Evolutionary conservation across 2,113 vertebrate species (phyloP).

Genomic region (Bothrops jararaca): DNA sequence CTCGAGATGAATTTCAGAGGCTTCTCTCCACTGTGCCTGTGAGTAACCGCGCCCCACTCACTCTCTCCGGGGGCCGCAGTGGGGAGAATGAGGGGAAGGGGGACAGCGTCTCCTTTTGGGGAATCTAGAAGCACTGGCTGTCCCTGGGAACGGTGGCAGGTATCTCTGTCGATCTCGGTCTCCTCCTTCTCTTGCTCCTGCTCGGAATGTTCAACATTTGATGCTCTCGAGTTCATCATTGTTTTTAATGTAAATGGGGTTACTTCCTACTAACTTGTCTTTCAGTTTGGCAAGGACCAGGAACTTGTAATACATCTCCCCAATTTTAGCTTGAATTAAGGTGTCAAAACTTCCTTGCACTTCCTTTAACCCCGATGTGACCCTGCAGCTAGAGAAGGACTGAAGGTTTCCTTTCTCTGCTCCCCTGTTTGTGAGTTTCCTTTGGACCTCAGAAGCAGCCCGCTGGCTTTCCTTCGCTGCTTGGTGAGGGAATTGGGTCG

Average conservation of each 20-base stretch:
- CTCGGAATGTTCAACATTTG: not conserved
- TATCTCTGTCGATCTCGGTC: not conserved
- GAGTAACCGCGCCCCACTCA: conserved; percentile 64
- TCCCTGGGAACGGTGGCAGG: not conserved
- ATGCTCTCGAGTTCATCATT: not conserved
- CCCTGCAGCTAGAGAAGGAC: not conserved
- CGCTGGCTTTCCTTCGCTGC: conserved; percentile 40
- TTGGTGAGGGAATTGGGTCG: conserved; percentile 13
- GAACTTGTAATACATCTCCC: not conserved
- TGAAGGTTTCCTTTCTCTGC: not conserved
- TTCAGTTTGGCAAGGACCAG: not conserved
- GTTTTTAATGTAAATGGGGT: not conserved
- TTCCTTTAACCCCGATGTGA: not conserved
- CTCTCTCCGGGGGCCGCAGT: not conserved
- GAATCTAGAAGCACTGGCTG: not conserved
- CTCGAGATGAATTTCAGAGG: conserved; percentile 96
- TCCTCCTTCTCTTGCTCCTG: not conserved
- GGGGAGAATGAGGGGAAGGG: not conserved
- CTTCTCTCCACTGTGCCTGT: conserved; percentile 97
- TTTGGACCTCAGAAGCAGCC: not conserved
- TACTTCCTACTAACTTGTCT: not conserved
- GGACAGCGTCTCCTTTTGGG: not conserved
- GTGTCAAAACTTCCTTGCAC: too few relatives aligned
- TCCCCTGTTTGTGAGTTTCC: not conserved
- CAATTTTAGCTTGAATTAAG: not conserved